phyloP scores from a whole-genome alignment of 2,888 invertebrate species.

The Erynnis tages region DNA sequence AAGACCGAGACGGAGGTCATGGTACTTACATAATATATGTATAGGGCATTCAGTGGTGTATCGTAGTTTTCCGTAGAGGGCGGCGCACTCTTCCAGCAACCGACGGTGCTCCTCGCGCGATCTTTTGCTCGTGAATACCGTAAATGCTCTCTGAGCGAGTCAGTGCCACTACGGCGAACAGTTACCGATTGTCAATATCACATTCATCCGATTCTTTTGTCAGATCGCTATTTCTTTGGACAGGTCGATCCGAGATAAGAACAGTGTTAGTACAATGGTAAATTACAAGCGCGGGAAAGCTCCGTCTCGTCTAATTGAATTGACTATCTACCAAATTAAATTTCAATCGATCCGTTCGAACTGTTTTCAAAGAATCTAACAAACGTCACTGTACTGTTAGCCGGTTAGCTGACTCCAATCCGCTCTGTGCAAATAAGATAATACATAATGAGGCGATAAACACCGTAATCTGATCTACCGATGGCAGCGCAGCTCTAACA shows the following conservation, averaged over 20 bases:
- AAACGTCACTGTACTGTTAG: conserved; percentile 52
- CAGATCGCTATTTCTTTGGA: conserved; percentile 66
- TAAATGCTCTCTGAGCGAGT: conserved; percentile 47
- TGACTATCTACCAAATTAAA: conserved; percentile 58
- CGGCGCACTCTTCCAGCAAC: neutral
- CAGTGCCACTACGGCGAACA: conserved; percentile 56
- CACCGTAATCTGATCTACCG: conserved; percentile 9
- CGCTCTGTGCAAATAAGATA: conserved; percentile 37
- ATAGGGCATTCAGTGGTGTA: conserved; percentile 11
- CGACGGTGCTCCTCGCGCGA: conserved; percentile 1
- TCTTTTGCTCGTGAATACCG: conserved; percentile 43
- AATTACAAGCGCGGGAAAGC: conserved; percentile 70
- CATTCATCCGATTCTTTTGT: conserved; percentile 66
- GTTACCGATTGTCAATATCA: conserved; percentile 71
- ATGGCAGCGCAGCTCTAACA: conserved; percentile 13
- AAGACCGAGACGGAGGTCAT: conserved; percentile 51
- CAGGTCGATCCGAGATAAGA: conserved; percentile 68
- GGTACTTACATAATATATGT: conserved; percentile 40
- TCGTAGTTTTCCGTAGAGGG: neutral
- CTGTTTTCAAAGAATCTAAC: conserved; percentile 59
- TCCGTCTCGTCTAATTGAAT: conserved; percentile 70
- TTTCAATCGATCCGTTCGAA: conserved; percentile 66
- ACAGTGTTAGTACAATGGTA: conserved; percentile 59
- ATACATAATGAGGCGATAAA: conserved; percentile 21
- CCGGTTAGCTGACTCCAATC: too few relatives aligned